Evolutionary conservation across 2,797 vertebrate species (phyloP), one percentile per base, ranked within the genome.

Genomic region (Acropternis orthonyx): DNA sequence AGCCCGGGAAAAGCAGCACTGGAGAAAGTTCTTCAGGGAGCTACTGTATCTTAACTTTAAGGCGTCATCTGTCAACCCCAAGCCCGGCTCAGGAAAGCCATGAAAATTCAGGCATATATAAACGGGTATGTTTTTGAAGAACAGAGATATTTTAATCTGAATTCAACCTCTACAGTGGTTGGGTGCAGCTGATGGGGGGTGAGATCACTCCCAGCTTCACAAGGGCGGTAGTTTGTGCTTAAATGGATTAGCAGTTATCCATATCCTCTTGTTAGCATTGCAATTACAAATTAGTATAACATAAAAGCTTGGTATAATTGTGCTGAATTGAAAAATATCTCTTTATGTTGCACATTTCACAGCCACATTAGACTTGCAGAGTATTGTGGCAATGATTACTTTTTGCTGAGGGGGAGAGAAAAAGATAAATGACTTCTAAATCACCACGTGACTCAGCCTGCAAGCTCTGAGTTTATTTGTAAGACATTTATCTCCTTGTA

Each of bases 391-490:
- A 71, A 89, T 82, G 72, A 97, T 94, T 88, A 63, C 71, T 81
- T 96, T 96, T 91, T 95, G 92, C 90, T 93, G 39, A 62, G 85
- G 84, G 65, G 72, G 58, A 92, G 73, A 92, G 68, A 76, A 92
- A 95, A 95, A 97, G 96, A 97, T 96, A 97, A 97, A 98, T 92
- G 59, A 84, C 93, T 97, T 96, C 85, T 97, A 97, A 96, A 97
- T 97, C 88, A 83, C 87, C 83, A 80, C 78, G 48, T 87, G 81
- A 80, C 75, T 97, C 91, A 90, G 79, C 85, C 93, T 95, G 82
- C 52, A 90, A 96, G 89, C 82, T 95, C 68, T 72, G 92, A 96
- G 96, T 97, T 97, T 97, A 97, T 97, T 97, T 97, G 91, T 89
- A 88, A 97, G 95, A 88, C 94, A 96, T 98, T 97, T 97, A 96